Conservation (phyloP, 53 echinoderm and acorn worm genomes). For the Echinarachnius parma region DNA sequence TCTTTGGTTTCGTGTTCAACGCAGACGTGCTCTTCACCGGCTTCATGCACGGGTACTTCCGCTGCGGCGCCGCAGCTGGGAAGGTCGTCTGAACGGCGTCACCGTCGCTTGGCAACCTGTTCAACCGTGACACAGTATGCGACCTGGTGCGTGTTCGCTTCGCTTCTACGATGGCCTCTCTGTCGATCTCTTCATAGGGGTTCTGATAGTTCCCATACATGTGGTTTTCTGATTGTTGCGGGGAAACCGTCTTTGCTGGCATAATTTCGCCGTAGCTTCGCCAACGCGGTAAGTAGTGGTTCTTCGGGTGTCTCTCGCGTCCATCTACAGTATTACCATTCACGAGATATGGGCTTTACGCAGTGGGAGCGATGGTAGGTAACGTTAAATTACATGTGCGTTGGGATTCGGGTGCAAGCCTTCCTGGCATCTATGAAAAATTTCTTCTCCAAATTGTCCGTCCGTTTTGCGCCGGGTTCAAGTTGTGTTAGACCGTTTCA, state of each 20-base stretch:
- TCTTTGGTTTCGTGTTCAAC: conserved; percentile 18
- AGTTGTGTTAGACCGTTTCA: neutral
- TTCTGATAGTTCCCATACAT: too few species aligned
- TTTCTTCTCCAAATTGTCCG: neutral
- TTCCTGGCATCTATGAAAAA: neutral
- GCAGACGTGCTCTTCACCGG: conserved; percentile 15
- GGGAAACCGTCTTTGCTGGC: neutral
- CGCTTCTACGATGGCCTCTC: neutral
- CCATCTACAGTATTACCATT: conserved; percentile 16
- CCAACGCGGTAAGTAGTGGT: conserved; percentile 23
- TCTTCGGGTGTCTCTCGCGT: conserved; percentile 6
- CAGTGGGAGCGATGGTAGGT: conserved; percentile 8
- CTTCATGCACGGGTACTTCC: conserved; percentile 26
- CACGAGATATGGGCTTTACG: conserved; percentile 13
- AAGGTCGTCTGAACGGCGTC: too few species aligned
- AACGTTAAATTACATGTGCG: conserved; percentile 15
- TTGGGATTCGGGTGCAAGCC: neutral
- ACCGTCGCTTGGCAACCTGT: too few species aligned
- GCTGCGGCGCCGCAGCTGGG: neutral
- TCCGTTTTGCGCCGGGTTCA: neutral
- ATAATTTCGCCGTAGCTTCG: neutral
- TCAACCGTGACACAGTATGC: conserved; percentile 15
- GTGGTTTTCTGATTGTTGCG: neutral
- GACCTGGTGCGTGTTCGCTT: conserved; percentile 17
- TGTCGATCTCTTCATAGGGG: conserved; percentile 27